These are phyloP conservation scores for Ranitomeya variabilis DNA, from an alignment of 2,113 vertebrate species.

Conservation along the genomic window DNA sequence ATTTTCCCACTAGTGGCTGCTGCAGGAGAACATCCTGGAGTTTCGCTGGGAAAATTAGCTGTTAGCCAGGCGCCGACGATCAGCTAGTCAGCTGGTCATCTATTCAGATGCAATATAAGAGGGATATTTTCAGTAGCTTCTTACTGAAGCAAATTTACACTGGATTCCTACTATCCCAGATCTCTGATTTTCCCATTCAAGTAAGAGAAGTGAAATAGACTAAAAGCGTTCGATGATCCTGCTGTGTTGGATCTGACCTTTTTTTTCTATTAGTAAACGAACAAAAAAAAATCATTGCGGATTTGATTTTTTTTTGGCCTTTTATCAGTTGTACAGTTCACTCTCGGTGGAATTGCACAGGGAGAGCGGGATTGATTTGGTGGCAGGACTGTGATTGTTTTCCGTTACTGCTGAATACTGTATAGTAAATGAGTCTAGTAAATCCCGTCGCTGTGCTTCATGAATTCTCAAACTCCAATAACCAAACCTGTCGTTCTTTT, in stretches of 20 bases:
- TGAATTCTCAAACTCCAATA: background rate
- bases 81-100: too few species aligned
- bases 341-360: background rate
- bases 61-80: too few species aligned
- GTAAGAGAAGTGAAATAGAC: background rate
- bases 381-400: slow-evolving; percentile 1
- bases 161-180: background rate
- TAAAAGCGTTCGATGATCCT: background rate
- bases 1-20: too few species aligned
- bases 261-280: slow-evolving; percentile 2
- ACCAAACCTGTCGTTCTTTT: background rate
- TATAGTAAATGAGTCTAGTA: slow-evolving; percentile 22
- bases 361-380: slow-evolving; percentile 21
- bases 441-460: background rate
- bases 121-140: too few species aligned
- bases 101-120: too few species aligned
- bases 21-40: too few species aligned
- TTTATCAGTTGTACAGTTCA: slow-evolving; percentile 4
- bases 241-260: background rate
- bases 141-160: too few species aligned
- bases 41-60: background rate
- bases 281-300: slow-evolving; percentile 14
- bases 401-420: slow-evolving; percentile 17
- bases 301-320: background rate
- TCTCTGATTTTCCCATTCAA: background rate